Evolutionary conservation across 2,797 vertebrate genomes (phyloP).

Genomic region (Protonibea diacanthus): DNA sequence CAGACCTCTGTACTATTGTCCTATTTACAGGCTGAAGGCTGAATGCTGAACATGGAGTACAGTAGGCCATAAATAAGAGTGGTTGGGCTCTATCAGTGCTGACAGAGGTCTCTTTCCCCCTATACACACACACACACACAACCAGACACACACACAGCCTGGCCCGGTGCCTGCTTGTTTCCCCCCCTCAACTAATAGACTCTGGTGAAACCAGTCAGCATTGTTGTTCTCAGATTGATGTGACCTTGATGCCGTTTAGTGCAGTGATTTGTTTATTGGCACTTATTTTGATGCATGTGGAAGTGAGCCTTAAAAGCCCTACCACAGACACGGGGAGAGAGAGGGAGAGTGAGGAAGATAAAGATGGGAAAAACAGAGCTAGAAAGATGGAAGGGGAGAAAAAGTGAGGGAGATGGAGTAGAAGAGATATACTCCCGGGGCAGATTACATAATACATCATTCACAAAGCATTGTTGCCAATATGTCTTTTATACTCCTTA

Average conservation of each 20-base stretch:
- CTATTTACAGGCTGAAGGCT: slow-evolving; percentile 77
- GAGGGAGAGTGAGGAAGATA: slow-evolving; percentile 55
- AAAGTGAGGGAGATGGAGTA: slow-evolving; percentile 77
- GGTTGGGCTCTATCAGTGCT: slow-evolving; percentile 75
- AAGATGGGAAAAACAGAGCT: slow-evolving; percentile 69
- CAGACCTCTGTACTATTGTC: slow-evolving; percentile 53
- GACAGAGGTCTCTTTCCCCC: slow-evolving; percentile 73
- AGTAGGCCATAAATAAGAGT: slow-evolving; percentile 81
- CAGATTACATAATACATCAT: slow-evolving; percentile 86
- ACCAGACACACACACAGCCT: slow-evolving; percentile 40
- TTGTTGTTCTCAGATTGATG: slow-evolving; percentile 86
- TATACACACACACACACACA: slow-evolving; percentile 34
- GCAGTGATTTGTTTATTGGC: slow-evolving; percentile 87
- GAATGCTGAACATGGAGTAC: slow-evolving; percentile 76
- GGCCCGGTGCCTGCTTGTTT: slow-evolving; percentile 66
- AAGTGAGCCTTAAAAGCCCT: slow-evolving; percentile 82
- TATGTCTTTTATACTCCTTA: slow-evolving; percentile 84
- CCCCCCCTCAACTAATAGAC: slow-evolving; percentile 80
- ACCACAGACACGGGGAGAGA: slow-evolving; percentile 35
- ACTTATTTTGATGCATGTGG: slow-evolving; percentile 87
- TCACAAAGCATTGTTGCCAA: slow-evolving; percentile 84
- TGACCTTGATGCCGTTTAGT: slow-evolving; percentile 86
- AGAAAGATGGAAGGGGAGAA: slow-evolving; percentile 76
- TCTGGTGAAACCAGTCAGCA: slow-evolving; percentile 83
- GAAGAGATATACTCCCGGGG: slow-evolving; percentile 80